These are phyloP conservation scores for Neuroterus valhalla DNA, from an alignment of 1,140 invertebrate genomes.

Conservation along the genomic window DNA sequence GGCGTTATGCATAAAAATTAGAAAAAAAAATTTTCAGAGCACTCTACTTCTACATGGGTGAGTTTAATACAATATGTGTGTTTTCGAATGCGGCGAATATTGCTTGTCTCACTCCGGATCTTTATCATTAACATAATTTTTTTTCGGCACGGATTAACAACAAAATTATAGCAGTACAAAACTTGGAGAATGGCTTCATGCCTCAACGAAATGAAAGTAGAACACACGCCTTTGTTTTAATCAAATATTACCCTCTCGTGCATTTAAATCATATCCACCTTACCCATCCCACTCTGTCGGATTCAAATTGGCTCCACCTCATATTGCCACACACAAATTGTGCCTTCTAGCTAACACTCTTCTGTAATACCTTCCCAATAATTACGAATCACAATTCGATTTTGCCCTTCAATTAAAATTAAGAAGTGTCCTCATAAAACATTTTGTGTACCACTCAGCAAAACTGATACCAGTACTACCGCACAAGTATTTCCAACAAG, in stretches of 20 bases:
- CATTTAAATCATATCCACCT: background rate
- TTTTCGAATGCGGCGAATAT: no score
- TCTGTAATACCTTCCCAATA: background rate
- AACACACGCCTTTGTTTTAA: no score
- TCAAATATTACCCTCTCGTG: background rate
- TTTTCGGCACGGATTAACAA: no score
- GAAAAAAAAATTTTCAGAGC: no score
- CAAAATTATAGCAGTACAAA: no score
- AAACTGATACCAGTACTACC: background rate
- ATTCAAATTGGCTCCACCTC: slow-evolving; percentile 17
- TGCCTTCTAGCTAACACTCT: background rate
- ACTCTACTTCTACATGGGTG: no score
- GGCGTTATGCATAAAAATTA: no score
- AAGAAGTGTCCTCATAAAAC: background rate
- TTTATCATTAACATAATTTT: no score
- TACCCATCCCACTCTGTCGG: background rate
- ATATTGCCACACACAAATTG: slow-evolving; percentile 16
- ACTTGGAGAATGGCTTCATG: no score
- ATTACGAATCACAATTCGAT: slow-evolving; percentile 19
- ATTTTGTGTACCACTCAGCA: background rate
- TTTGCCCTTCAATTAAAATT: background rate
- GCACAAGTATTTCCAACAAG: background rate
- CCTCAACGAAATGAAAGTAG: no score
- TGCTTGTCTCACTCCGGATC: no score
- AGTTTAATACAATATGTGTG: no score